These are phyloP conservation scores for Pseudomyrmex dendroicus DNA, from an alignment of 1,140 invertebrate species.

Conservation along the genomic window DNA sequence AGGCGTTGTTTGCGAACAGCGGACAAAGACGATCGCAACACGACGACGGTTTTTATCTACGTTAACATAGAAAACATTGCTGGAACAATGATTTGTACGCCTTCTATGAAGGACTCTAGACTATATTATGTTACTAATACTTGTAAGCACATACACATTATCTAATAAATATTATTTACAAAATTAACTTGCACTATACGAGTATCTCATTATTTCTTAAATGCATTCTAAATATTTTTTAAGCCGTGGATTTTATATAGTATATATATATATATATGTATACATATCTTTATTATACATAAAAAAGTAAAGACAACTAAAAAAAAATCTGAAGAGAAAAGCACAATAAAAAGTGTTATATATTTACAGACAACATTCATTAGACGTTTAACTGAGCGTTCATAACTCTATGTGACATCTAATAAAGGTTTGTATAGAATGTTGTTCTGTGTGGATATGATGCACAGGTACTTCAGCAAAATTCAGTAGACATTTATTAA, in stretches of 20 bases:
- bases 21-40: constrained; percentile 72
- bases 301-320: too few species aligned
- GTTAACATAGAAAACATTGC: constrained; percentile 83
- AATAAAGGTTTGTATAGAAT: too few species aligned
- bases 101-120: constrained; percentile 84
- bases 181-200: constrained; percentile 68
- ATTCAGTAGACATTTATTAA: too few species aligned
- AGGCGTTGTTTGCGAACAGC: constrained; percentile 40
- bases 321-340: too few species aligned
- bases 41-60: constrained; percentile 82
- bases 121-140: constrained; percentile 83
- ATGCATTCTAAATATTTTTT: constrained; percentile 2
- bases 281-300: too few species aligned
- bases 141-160: constrained; percentile 80
- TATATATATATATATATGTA: too few species aligned
- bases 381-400: too few species aligned
- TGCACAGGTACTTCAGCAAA: too few species aligned
- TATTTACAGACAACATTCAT: too few species aligned
- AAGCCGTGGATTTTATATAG: background rate
- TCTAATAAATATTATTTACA: constrained; percentile 84
- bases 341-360: too few species aligned
- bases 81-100: constrained; percentile 84
- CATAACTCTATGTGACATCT: too few species aligned
- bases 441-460: too few species aligned
- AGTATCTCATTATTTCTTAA: constrained; percentile 8